A percentile compares a stretch with the other conserved stretches of the same genome.
Conservation (phyloP, 2,797 vertebrate genomes). For the Furcifer pardalis region DNA sequence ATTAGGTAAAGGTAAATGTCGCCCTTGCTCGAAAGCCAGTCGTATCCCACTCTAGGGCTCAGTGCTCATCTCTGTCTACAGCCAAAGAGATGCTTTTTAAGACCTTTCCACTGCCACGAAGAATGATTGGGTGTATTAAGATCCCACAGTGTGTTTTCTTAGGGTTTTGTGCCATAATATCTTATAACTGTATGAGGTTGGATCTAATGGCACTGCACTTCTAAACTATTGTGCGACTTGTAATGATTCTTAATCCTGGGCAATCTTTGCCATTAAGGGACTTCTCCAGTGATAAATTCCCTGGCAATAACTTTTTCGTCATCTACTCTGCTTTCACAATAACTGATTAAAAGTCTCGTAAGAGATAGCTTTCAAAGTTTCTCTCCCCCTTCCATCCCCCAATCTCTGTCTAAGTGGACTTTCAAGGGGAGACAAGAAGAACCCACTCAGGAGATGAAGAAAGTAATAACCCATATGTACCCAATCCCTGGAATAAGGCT, state of each 20-base stretch:
- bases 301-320: background rate
- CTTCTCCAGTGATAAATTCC: background rate
- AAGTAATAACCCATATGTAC: slow-evolving; percentile 51
- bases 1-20: no score
- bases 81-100: background rate
- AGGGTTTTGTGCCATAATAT: background rate
- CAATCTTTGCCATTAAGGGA: no score
- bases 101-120: background rate
- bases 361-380: background rate
- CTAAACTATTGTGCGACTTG: no score
- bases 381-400: background rate
- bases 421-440: slow-evolving; percentile 42
- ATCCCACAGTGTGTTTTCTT: background rate
- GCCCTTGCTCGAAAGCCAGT: no score
- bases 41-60: no score
- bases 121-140: background rate
- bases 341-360: background rate
- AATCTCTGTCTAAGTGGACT: background rate
- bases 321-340: accelerated
- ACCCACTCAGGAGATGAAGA: slow-evolving; percentile 47
- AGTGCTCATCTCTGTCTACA: no score
- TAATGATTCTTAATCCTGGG: background rate
- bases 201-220: background rate
- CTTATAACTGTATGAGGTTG: background rate
- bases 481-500: slow-evolving; percentile 62